A percentile compares a stretch with the other conserved stretches of the same genome.
phyloP scores from a whole-genome alignment of 1,140 invertebrate genomes.

The Caenorhabditis brenneri region DNA sequence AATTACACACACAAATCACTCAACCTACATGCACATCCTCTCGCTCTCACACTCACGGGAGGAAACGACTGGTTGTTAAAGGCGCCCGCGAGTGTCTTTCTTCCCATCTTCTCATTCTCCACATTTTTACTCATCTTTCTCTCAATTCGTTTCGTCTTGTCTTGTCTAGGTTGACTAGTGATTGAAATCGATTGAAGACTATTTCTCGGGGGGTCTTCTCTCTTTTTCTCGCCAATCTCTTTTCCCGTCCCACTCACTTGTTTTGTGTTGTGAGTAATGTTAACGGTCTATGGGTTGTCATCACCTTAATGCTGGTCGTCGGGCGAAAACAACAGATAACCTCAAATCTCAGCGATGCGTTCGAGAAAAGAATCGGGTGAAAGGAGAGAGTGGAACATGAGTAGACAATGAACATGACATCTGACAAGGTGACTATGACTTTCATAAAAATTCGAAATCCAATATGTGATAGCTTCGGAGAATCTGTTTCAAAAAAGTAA shows the following conservation, averaged over 20 bases:
- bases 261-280: conserved; percentile 33
- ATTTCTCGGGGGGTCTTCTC: conserved; percentile 30
- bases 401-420: not conserved
- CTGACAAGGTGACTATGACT: no score
- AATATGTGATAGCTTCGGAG: no score
- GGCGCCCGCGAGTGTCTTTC: conserved; percentile 30
- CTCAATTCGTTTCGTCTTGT: conserved; percentile 25
- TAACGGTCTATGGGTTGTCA: conserved; percentile 41
- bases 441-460: no score
- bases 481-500: no score
- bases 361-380: not conserved
- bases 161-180: conserved; percentile 32
- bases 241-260: not conserved
- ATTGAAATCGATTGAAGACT: conserved; percentile 39
- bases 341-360: conserved; percentile 26
- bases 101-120: not conserved
- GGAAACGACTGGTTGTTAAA: conserved; percentile 39
- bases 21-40: conserved; percentile 19
- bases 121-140: conserved; percentile 21
- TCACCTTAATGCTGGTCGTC: conserved; percentile 12
- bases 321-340: conserved; percentile 34
- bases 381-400: not conserved
- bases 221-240: not conserved
- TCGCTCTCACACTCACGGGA: conserved; percentile 12
- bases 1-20: conserved; percentile 35